Evolutionary conservation across 1,140 invertebrate genomes (phyloP).

Genomic region (Hetaerina americana): DNA sequence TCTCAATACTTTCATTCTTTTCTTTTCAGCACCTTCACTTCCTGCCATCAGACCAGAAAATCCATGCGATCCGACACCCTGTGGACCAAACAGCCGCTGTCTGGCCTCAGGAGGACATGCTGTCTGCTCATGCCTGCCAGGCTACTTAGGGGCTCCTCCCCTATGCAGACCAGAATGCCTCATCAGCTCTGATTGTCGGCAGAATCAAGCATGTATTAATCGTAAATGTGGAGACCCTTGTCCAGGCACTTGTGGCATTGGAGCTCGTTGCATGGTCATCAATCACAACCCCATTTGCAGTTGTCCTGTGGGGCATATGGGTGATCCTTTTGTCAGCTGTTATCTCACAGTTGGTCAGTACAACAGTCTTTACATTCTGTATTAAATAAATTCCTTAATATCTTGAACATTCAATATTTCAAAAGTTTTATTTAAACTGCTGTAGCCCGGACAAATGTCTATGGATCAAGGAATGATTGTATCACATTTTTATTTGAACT

Average conservation of each 20-base stretch:
- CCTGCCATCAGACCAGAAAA: conserved; percentile 20
- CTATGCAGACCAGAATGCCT: conserved; percentile 65
- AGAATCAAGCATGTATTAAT: conserved; percentile 62
- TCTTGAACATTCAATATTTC: background rate
- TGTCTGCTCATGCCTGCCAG: conserved; percentile 46
- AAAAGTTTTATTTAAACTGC: background rate
- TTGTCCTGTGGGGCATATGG: conserved; percentile 54
- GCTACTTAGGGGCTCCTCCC: conserved; percentile 43
- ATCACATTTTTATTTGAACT: too few species aligned
- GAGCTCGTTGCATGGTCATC: conserved; percentile 56
- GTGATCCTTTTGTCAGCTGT: conserved; percentile 69
- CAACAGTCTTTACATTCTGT: conserved; percentile 6
- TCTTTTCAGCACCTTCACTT: background rate
- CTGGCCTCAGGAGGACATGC: conserved; percentile 35
- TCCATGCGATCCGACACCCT: conserved; percentile 46
- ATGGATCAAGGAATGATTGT: too few species aligned
- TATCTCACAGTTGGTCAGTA: conserved; percentile 32
- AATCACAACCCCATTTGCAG: conserved; percentile 70
- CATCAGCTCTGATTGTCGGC: conserved; percentile 62
- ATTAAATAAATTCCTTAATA: background rate
- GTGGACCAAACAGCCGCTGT: conserved; percentile 52
- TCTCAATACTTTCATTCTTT: too few species aligned
- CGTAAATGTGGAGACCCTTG: conserved; percentile 66
- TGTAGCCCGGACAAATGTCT: too few species aligned
- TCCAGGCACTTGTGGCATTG: conserved; percentile 58